Evolutionary conservation across 2,113 vertebrate genomes (phyloP).

Genomic region (Psittacula cyanocephala): DNA sequence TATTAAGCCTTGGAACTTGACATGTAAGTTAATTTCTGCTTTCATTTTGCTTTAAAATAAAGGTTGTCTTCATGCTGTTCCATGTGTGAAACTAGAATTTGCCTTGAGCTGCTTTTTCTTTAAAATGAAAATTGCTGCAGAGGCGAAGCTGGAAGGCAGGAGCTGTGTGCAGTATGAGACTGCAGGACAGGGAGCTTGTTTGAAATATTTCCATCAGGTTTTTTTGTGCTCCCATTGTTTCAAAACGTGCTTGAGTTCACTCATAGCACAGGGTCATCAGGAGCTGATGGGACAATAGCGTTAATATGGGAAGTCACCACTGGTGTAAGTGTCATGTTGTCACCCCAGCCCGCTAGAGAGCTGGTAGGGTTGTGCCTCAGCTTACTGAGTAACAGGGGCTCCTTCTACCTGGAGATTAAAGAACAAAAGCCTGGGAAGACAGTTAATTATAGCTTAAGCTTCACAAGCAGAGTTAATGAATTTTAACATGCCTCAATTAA

Average conservation of each 20-base stretch:
- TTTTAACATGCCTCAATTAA: slow-evolving; percentile 87
- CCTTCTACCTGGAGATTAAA: slow-evolving; percentile 73
- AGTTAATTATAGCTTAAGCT: slow-evolving; percentile 83
- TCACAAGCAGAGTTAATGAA: slow-evolving; percentile 84
- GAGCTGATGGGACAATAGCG: neutral
- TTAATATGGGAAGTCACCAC: neutral
- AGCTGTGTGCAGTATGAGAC: neutral
- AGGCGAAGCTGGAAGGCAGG: neutral
- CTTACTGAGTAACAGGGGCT: slow-evolving; percentile 65
- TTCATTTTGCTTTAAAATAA: neutral
- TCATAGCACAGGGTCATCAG: neutral
- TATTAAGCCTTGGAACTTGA: neutral
- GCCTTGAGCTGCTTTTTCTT: neutral
- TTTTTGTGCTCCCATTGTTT: neutral
- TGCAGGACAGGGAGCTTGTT: neutral
- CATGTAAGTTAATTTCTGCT: neutral
- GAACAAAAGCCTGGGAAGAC: slow-evolving; percentile 79
- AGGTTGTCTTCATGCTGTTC: neutral
- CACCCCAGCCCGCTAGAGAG: neutral
- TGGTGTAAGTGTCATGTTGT: neutral
- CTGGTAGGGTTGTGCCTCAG: neutral
- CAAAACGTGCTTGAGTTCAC: neutral
- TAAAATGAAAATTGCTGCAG: neutral
- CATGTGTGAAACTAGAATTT: neutral
- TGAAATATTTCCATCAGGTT: neutral